Base-by-base conservation (phyloP, 2,113 vertebrate genomes). In the Ceyx cyanopectus region DNA sequence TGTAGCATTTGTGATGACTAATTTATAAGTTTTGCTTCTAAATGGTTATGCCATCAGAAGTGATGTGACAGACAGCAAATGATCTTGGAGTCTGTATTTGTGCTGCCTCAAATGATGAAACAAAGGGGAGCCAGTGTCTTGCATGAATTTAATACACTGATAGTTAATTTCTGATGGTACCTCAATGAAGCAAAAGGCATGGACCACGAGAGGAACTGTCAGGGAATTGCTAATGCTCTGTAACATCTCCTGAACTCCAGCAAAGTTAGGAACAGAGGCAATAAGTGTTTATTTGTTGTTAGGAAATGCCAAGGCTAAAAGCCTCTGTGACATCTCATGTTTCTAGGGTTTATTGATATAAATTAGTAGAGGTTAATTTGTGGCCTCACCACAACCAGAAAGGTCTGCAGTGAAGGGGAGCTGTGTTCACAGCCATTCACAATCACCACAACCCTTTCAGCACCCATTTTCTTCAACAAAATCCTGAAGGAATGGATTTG, bases 81-180 rank as follows among this genome's bases (percentile, higher is more conserved):
- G 26, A 7, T 50, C 50, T 22, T 32, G 63, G 75, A 41, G 48
- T 6, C 8, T 10, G 12, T 16, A 34, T 58, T 94, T 74, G 48
- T 45, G 75, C 53, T 34, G 1, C 34, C 17, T 20, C n/a, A 27
- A 40, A 12, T 9, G 4, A 1, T 9, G 50, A 2, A 34, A 29
- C 18, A 24, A 22, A 26, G 23, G 45, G 54, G 40, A 58, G 57
- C 27, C 16, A 23, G 41, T 32, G 13, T 70, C 21, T 48, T 7
- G 18, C 21, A 7, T 9, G 4, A 22, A 46, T 58, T 56, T 32
- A 18, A 5, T 7, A 0, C 1, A 2, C 4, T 10, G 17, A 26
- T 1, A 7, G 15, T 46, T 56, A 2, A 40, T 68, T 43, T 26
- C 26, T 34, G 14, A 4, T 6, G 26, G 23, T 26, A 19, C 7